Conservation (phyloP, 2,797 vertebrate species). For the Fringilla coelebs region DNA sequence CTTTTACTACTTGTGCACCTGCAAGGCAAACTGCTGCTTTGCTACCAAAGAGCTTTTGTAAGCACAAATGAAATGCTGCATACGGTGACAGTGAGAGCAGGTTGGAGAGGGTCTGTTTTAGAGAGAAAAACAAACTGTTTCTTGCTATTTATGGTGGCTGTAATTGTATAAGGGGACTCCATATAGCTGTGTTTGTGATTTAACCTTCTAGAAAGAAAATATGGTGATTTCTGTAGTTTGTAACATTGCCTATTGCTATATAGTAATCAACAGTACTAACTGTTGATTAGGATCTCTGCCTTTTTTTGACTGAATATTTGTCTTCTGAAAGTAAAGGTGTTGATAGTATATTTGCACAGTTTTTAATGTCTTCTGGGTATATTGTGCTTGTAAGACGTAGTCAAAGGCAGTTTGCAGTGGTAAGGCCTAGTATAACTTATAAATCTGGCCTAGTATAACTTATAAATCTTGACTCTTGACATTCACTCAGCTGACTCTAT, state of each 20-base stretch:
- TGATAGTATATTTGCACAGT: not conserved
- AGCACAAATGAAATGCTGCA: not conserved
- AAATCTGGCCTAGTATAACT: not conserved
- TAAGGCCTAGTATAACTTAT: not conserved
- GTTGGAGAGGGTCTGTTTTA: not conserved
- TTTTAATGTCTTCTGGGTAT: not conserved
- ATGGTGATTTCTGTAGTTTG: not conserved
- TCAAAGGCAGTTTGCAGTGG: not conserved
- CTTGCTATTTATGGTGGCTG: not conserved
- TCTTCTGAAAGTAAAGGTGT: not conserved
- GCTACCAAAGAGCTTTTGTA: not conserved
- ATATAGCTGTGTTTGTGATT: not conserved
- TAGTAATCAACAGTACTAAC: not conserved
- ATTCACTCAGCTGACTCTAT: not conserved
- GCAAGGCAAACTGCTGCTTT: not conserved
- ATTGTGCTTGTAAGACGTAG: not conserved
- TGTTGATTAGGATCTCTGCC: not conserved
- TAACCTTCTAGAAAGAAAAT: not conserved
- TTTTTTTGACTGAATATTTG: not conserved
- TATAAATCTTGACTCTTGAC: not conserved
- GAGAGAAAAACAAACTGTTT: not conserved
- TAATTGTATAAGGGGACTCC: not conserved
- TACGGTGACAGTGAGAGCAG: not conserved
- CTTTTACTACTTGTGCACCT: not conserved
- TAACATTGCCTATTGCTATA: not conserved